phyloP scores from a whole-genome alignment of 2,888 invertebrate species.

The Trachelus stipa region DNA sequence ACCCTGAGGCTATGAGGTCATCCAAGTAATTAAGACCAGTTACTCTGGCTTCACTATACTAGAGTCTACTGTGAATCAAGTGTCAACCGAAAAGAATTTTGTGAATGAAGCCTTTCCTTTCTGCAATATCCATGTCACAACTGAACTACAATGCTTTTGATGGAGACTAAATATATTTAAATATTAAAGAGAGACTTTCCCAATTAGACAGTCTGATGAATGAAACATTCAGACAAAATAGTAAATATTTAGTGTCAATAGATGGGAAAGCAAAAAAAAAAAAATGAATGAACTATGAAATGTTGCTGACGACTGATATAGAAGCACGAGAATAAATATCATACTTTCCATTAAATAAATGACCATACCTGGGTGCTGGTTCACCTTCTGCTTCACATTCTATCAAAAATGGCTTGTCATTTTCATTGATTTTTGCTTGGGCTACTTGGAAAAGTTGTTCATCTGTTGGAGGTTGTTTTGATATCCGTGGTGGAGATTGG shows the following conservation, averaged over 20 bases:
- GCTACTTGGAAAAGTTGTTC: conserved; percentile 93
- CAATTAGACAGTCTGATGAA: background rate
- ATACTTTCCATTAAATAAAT: background rate
- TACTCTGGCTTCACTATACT: conserved; percentile 51
- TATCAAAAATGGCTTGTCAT: conserved; percentile 93
- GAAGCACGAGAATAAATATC: background rate
- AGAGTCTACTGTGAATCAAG: conserved; percentile 30
- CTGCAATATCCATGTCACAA: background rate
- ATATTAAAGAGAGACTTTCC: background rate
- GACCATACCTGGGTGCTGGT: conserved; percentile 86
- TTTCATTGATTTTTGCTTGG: conserved; percentile 79
- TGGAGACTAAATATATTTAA: background rate
- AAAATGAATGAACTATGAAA: background rate
- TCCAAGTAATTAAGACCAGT: conserved; percentile 64
- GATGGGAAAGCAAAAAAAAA: background rate
- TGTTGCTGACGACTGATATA: background rate
- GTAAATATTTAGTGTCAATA: background rate
- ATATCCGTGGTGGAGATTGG: conserved; percentile 90
- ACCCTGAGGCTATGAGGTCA: conserved; percentile 63
- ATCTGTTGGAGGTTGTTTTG: conserved; percentile 92
- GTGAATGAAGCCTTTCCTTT: conserved; percentile 25
- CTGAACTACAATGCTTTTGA: background rate
- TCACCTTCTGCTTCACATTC: conserved; percentile 97
- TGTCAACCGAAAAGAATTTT: conserved; percentile 26
- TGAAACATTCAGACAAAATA: background rate